Evolutionary conservation across 2,113 vertebrate species (phyloP), one percentile per base, ranked within the genome.

Genomic region (Carassius gibelio): DNA sequence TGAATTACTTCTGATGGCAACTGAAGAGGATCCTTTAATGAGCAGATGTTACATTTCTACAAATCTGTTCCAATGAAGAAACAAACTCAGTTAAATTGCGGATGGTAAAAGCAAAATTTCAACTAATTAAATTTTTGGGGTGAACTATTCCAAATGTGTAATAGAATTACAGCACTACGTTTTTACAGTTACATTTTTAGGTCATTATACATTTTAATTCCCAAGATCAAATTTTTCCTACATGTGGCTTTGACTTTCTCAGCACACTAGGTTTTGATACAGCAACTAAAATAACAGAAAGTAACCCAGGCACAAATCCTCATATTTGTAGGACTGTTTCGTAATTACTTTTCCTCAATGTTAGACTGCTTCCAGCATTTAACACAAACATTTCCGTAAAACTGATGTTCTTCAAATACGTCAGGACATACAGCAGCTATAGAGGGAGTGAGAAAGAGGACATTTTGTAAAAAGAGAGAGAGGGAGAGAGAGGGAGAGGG

Each of bases 401-500:
- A 9, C 30, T n/a, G 21, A 79, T 61, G 26, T 17, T 36, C 13
- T 52, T n/a, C 7, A 15, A 30, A 52, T 48, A 50, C 52, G 21
- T 81, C 59, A 81, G 61, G 42, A 68, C 6, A 80, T 26, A 78
- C 7, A 36, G 26, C 1, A 26, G 26, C 26, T 26, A 66, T 36
- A 48, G 79, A 64, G 74, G 57, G 52, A 83, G 64, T 38, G 59
- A 75, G 74, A 64, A 69, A 5, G 6, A 5, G 5, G 38, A 87
- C 90, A 90, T 90, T 89, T 90, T 90, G 88, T 87, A 81, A 61
- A 84, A 8, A 30, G 61, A 50, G 78, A 42, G 34, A 38, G 34
- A 66, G 48, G 38, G 79, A 64, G 74, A 62, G 52, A 83, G 64
- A 50, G 59, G 68, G 74, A 64, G 75, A 5, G 6, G 5, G 5